Evolutionary conservation across 2,797 vertebrate species (phyloP).

Genomic region (Clamator glandarius): DNA sequence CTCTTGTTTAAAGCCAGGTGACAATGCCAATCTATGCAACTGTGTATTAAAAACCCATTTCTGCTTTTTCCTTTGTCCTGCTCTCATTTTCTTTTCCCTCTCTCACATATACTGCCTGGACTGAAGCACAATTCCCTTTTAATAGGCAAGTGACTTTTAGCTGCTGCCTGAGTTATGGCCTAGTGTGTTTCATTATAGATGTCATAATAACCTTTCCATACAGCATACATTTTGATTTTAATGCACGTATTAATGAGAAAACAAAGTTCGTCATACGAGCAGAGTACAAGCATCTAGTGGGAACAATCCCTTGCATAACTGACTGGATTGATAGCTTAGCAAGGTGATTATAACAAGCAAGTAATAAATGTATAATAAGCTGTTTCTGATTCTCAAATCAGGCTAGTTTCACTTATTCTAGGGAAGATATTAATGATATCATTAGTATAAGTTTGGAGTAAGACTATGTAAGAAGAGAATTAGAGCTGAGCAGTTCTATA

Average conservation of each 20-base stretch:
- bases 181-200: background rate
- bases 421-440: background rate
- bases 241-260: background rate
- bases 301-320: background rate
- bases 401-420: background rate
- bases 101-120: background rate
- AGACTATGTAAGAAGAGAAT: background rate
- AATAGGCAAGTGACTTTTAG: background rate
- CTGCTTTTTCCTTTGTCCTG: background rate
- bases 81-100: background rate
- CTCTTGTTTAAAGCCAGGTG: background rate
- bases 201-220: background rate
- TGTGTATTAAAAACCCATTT: background rate
- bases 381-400: background rate
- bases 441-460: background rate
- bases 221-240: background rate
- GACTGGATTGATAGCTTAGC: background rate
- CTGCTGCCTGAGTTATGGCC: background rate
- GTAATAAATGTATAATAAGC: conserved; percentile 2
- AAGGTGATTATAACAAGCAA: background rate
- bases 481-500: background rate
- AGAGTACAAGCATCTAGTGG: background rate
- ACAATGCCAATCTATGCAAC: background rate
- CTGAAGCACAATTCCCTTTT: background rate
- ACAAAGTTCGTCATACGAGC: background rate